Base-by-base conservation (phyloP, 2,797 vertebrate genomes). In the Nyctalus aviator region DNA sequence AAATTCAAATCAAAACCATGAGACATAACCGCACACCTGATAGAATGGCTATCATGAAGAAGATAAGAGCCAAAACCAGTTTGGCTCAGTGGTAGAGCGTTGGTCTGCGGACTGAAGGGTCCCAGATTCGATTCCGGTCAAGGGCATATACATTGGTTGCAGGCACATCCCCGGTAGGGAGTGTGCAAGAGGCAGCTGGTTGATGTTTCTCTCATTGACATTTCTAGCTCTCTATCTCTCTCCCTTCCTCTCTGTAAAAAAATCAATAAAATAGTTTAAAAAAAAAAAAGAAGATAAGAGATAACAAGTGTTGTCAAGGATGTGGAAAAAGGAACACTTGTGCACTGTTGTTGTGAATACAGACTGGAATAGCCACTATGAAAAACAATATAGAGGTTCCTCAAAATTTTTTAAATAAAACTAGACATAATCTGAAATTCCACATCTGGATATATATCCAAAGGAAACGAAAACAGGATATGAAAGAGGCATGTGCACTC, bases 1-100 rank as follows among this genome's bases (percentile, higher is more conserved):
- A 84, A 91, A 77, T 69, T n/a, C 30, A 84, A 84, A 84, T 57
- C 37, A 37, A 84, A 91, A 35, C 12, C 72, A 77, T 17, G 46
- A 84, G 41, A 48, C 53, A 69, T 69, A 37, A 59, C 73, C 18
- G 57, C 35, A 57, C 30, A 48, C 18, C 48, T 46, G 10, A 68
- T 46, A 76, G 48, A 68, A 76, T 8, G 50, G 48, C 35, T 27
- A 68, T 77, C 50, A 21, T 35, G 12, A 66, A 55, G 37, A 91
- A 46, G 15, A 84, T 30, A 84, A 17, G 27, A 69, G n/a, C 37
- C 37, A 41, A 41, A 41, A 41, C 37, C 37, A 6, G 37, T 41
- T 41, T 41, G 37, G 37, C 37, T 41, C 37, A 41, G 6, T 41
- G 37, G 37, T 41, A 41, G 6, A 41, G 37, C 37, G 37, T 41